A percentile compares a stretch with the other conserved stretches of the same genome.
Evolutionary conservation across 2,888 invertebrate genomes (phyloP).

Genomic region (Erebia ligea): DNA sequence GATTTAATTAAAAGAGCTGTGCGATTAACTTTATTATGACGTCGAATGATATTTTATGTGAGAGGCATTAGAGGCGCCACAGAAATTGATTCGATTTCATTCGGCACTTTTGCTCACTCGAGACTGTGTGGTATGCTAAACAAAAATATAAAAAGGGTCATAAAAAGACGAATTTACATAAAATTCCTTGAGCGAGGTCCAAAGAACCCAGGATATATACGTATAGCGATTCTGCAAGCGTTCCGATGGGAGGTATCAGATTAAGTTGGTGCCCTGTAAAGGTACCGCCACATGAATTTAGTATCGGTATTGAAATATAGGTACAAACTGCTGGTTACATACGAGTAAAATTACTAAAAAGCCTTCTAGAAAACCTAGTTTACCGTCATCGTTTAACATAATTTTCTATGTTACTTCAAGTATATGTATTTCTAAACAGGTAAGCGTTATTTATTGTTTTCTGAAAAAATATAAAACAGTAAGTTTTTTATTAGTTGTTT

Average conservation of each 20-base stretch:
- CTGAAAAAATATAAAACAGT: too few species aligned
- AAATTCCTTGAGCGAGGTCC: constrained; percentile 60
- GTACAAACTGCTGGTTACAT: neutral
- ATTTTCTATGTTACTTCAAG: too few species aligned
- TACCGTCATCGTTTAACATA: too few species aligned
- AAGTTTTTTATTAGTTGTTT: too few species aligned
- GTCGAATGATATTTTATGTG: constrained; percentile 17
- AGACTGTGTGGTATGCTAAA: constrained; percentile 48
- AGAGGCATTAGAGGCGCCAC: constrained; percentile 25
- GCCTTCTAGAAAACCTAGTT: too few species aligned
- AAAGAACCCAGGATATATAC: constrained; percentile 41
- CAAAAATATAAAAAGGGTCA: constrained; percentile 48
- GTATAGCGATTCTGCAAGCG: constrained; percentile 35
- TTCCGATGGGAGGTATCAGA: constrained; percentile 52
- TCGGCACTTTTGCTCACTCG: constrained; percentile 37
- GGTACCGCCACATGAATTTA: constrained; percentile 10
- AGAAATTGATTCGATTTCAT: constrained; percentile 37
- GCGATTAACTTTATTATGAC: constrained; percentile 15
- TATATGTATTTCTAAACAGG: too few species aligned
- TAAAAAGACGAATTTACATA: constrained; percentile 69
- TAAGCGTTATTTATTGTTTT: too few species aligned
- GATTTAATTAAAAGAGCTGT: constrained; percentile 24
- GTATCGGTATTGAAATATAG: neutral
- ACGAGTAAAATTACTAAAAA: too few species aligned
- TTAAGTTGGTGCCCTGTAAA: constrained; percentile 45